Percentiles rank a stretch among this genome's conserved stretches.
These are phyloP conservation scores for Tanytarsus gracilentus DNA, from an alignment of 2,888 invertebrate species.

Conservation along the genomic window DNA sequence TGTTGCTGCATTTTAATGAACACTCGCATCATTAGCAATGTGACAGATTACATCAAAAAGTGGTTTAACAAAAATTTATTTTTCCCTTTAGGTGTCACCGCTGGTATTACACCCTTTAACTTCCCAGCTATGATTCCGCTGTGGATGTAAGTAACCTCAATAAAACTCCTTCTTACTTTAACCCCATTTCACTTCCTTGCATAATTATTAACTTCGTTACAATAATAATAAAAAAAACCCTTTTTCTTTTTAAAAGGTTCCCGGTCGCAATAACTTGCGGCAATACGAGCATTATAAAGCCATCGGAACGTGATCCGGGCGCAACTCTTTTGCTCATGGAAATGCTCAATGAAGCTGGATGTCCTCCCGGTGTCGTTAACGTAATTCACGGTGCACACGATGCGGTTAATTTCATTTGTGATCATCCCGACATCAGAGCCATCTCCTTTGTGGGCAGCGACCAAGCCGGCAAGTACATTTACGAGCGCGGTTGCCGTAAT, in stretches of 20 bases:
- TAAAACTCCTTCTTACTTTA: background rate
- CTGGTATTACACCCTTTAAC: constrained; percentile 96
- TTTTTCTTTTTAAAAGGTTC: too few relatives aligned
- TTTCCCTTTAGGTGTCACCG: constrained; percentile 79
- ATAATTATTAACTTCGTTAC: too few relatives aligned
- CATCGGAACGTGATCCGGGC: constrained; percentile 96
- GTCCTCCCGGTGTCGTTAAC: constrained; percentile 93
- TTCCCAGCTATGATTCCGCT: constrained; percentile 99
- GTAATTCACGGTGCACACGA: constrained; percentile 92
- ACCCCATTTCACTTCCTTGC: too few relatives aligned
- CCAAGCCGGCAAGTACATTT: constrained; percentile 91
- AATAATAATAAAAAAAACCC: too few relatives aligned
- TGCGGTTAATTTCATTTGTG: constrained; percentile 95
- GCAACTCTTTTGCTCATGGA: constrained; percentile 93
- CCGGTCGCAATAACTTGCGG: constrained; percentile 81
- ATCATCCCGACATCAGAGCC: constrained; percentile 89
- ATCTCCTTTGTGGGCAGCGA: constrained; percentile 99
- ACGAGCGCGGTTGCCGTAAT: constrained; percentile 77
- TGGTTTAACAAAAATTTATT: background rate
- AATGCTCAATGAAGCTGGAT: constrained; percentile 84
- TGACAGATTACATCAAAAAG: background rate
- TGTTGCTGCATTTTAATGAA: background rate
- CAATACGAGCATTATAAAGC: constrained; percentile 90
- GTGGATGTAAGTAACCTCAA: constrained; percentile 58
- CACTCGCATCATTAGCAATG: background rate